Evolutionary conservation across 1,140 invertebrate genomes (phyloP).

Genomic region (Plutomurus gul): DNA sequence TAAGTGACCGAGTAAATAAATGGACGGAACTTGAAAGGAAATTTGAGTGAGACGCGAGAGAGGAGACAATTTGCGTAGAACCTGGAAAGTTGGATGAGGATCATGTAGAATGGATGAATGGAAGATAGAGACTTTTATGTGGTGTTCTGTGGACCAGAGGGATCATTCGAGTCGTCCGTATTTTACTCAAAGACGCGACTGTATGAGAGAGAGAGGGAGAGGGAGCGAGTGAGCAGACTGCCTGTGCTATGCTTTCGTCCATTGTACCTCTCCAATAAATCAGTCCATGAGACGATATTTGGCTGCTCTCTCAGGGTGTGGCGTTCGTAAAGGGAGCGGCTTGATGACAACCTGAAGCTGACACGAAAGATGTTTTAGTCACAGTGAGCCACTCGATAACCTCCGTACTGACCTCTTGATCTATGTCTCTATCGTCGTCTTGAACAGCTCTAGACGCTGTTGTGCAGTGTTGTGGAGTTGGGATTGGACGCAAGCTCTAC

Average conservation of each 20-base stretch:
- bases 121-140: background rate
- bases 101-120: background rate
- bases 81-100: background rate
- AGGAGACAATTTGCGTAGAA: background rate
- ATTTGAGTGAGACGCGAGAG: background rate
- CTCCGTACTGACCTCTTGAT: slow-evolving; percentile 34
- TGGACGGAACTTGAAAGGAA: too few relatives aligned
- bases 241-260: background rate
- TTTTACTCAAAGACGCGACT: background rate
- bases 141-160: background rate
- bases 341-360: slow-evolving; percentile 44
- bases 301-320: slow-evolving; percentile 44
- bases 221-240: background rate
- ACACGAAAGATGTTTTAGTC: slow-evolving; percentile 53
- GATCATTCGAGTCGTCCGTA: too few relatives aligned
- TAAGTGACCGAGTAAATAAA: too few relatives aligned
- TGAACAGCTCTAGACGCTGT: too few relatives aligned
- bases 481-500: too few relatives aligned
- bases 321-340: slow-evolving; percentile 48
- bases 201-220: background rate
- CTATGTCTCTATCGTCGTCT: slow-evolving; percentile 26
- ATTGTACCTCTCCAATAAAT: slow-evolving; percentile 46
- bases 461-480: too few relatives aligned
- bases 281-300: slow-evolving; percentile 42
- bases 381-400: slow-evolving; percentile 37